Base-by-base conservation (phyloP, 2,113 vertebrate species). In the Aythya baeri region DNA sequence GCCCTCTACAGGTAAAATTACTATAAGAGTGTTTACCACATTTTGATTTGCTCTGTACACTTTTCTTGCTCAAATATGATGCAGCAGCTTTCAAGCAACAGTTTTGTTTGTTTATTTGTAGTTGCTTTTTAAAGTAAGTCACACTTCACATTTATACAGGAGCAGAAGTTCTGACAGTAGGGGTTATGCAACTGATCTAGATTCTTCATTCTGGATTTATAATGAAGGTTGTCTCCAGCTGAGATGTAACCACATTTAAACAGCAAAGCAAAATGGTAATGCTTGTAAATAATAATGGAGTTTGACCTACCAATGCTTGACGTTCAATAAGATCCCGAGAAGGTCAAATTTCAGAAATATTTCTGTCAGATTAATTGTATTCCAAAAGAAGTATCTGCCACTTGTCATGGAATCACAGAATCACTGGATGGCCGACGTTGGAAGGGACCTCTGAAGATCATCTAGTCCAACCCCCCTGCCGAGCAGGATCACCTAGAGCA, bases 1-100 rank as follows among this genome's bases (percentile, higher is more conserved):
- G 93, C 94, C 95, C 96, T 97, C 96, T 96, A 96, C 94, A 96
- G 96, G 94, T 57, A 93, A 43, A 83, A 80, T 83, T 88, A 34
- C 85, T 59, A 5, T 81, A 85, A 62, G 7, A 80, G 22, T 41
- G 38, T 59, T 75, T 85, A 17, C 79, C 29, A 13, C 38, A 23
- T 54, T 44, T 55, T 52, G 63, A 31, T 54, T 4, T 0, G 3
- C 17, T 52, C 55, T n/a, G 12, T 34, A 63, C 2, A 2, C 3
- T 63, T 83, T 59, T 27, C 49, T 65, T 52, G 58, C 78, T 21
- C 65, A 54, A 27, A 13, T 27, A 10, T 34, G 49, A 31, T 74
- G n/a, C n/a, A 43, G 50, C 7, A 62, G 49, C 26, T 76, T 79
- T 79, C 71, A 72, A 75, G 41, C 12, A 36, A 65, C 26, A 20